Evolutionary conservation across 2,888 invertebrate genomes (phyloP).

Genomic region (Chaitophorus viminalis): DNA sequence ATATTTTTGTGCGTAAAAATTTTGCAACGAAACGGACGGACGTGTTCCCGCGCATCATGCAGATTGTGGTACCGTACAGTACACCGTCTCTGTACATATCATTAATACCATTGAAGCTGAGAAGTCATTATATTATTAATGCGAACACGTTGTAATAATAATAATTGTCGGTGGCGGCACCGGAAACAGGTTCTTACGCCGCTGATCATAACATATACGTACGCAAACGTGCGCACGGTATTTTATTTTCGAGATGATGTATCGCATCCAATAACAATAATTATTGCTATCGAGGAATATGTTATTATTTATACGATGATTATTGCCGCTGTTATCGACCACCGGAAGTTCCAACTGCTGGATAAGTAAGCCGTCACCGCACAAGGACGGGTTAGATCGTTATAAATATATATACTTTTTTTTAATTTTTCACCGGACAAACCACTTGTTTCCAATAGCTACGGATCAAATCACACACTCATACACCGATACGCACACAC

Average conservation of each 20-base stretch:
- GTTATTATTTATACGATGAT: background rate
- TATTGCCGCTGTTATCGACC: background rate
- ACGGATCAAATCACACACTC: conserved; percentile 11
- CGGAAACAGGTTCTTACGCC: conserved; percentile 29
- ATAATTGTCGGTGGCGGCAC: background rate
- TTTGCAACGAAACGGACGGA: too few species aligned
- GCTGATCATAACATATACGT: background rate
- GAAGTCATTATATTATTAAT: background rate
- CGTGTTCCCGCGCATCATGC: too few species aligned
- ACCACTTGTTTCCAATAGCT: background rate
- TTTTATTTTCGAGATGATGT: background rate
- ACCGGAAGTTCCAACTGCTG: background rate
- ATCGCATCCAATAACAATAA: conserved; percentile 29
- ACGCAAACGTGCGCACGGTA: background rate
- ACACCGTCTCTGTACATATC: background rate
- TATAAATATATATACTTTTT: too few species aligned
- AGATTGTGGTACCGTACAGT: background rate
- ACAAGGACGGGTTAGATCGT: background rate
- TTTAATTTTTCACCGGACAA: conserved; percentile 9
- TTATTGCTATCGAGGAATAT: background rate
- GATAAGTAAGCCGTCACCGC: background rate
- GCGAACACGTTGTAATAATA: conserved; percentile 8
- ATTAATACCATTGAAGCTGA: background rate
- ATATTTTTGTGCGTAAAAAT: too few species aligned
- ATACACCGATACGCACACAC: background rate